Conservation (phyloP, 53 echinoderm and acorn worm species). For the Holothuria scabra region DNA sequence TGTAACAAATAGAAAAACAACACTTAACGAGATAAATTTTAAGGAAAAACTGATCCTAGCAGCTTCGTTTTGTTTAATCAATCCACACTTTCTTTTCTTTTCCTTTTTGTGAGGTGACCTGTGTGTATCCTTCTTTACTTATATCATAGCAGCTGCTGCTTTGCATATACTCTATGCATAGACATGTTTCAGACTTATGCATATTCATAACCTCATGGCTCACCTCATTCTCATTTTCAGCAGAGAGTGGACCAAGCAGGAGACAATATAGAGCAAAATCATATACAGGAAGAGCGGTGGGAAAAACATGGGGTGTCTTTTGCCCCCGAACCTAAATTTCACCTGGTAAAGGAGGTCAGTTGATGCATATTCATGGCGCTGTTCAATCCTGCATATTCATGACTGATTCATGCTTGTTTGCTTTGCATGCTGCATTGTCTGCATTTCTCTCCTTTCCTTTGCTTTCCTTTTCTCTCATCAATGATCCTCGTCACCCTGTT, state of each 20-base stretch:
- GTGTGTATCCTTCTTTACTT: conserved; percentile 1
- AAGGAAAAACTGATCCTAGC: no score
- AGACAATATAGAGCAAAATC: conserved; percentile 39
- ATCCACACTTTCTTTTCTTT: no score
- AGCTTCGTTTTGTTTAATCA: no score
- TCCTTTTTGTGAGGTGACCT: no score
- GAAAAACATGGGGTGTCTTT: conserved; percentile 82
- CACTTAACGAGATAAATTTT: no score
- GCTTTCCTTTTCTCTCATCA: no score
- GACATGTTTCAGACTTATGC: conserved; percentile 27
- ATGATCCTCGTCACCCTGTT: no score
- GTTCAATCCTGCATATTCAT: conserved; percentile 42
- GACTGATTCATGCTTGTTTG: conserved; percentile 25
- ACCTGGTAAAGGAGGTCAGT: conserved; percentile 96
- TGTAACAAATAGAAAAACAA: no score
- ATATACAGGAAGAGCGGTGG: conserved; percentile 48
- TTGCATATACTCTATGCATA: conserved; percentile 44
- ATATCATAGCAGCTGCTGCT: conserved; percentile 35
- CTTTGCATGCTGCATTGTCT: conserved; percentile 36
- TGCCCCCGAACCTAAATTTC: conserved; percentile 98
- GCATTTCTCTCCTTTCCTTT: conserved; percentile 2
- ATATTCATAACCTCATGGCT: conserved; percentile 54
- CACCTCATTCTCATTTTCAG: conserved; percentile 45
- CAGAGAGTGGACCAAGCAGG: conserved; percentile 26
- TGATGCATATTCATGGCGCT: conserved; percentile 46